Conservation (phyloP, 2,113 vertebrate genomes). For the Clupea harengus region DNA sequence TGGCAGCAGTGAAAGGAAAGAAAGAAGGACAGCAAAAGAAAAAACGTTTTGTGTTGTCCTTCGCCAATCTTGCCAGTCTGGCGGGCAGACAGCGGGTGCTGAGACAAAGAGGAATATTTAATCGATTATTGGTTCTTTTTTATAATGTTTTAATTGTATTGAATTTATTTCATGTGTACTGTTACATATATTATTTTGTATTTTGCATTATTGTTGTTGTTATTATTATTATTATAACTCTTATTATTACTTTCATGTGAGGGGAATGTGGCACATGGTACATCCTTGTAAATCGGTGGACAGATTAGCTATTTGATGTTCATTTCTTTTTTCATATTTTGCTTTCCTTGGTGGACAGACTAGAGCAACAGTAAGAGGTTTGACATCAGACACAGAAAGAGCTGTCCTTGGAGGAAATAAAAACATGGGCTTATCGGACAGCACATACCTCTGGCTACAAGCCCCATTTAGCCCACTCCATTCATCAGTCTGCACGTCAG, state of each 20-base stretch:
- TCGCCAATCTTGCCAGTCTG: background rate
- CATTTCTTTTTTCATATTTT: background rate
- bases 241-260: background rate
- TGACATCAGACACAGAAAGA: background rate
- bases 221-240: background rate
- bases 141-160: slow-evolving; percentile 32
- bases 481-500: background rate
- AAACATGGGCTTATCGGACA: background rate
- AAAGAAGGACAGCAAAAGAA: background rate
- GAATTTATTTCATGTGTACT: slow-evolving; percentile 5
- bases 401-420: background rate
- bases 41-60: background rate
- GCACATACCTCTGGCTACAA: background rate
- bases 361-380: background rate
- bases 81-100: background rate
- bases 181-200: slow-evolving; percentile 11
- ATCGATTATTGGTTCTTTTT: slow-evolving; percentile 10
- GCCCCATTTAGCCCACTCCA: background rate
- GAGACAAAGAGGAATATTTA: slow-evolving; percentile 24
- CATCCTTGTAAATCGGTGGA: background rate
- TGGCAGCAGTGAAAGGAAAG: background rate
- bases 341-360: background rate
- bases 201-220: background rate
- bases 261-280: background rate
- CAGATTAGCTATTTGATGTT: background rate